These are phyloP conservation scores for Xiphophorus couchianus DNA, from an alignment of 2,113 vertebrate species.

Conservation along the genomic window DNA sequence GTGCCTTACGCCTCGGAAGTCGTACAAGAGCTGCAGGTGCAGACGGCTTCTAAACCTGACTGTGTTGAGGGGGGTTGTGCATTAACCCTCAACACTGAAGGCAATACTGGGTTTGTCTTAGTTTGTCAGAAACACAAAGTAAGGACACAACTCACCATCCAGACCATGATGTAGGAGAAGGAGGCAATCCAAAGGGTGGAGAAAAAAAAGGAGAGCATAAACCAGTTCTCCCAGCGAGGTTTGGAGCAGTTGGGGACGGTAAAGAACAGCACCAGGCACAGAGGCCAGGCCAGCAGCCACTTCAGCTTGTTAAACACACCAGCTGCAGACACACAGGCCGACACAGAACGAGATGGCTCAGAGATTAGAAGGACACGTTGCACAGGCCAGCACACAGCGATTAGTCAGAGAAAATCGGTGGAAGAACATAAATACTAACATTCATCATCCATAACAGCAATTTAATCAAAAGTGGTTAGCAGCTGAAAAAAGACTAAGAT, in stretches of 20 bases:
- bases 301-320: slow-evolving; percentile 85
- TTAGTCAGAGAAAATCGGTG: no score
- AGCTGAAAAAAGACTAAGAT: no score
- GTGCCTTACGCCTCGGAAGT: neutral
- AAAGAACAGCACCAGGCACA: slow-evolving; percentile 89
- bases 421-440: no score
- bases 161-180: slow-evolving; percentile 96
- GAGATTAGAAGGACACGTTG: neutral
- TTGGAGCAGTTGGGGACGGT: slow-evolving; percentile 93
- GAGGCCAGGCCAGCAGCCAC: slow-evolving; percentile 90
- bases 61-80: no score
- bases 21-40: neutral
- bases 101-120: no score
- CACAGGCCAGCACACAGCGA: neutral
- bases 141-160: slow-evolving; percentile 86
- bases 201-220: slow-evolving; percentile 89
- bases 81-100: no score
- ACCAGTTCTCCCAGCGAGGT: slow-evolving; percentile 91
- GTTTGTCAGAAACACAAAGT: no score
- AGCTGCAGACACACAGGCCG: slow-evolving; percentile 66
- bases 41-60: no score
- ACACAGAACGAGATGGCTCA: no score
- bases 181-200: slow-evolving; percentile 94
- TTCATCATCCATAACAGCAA: no score
- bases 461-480: no score